Conservation (phyloP, 1,140 invertebrate species). For the Heterodera carotae region DNA sequence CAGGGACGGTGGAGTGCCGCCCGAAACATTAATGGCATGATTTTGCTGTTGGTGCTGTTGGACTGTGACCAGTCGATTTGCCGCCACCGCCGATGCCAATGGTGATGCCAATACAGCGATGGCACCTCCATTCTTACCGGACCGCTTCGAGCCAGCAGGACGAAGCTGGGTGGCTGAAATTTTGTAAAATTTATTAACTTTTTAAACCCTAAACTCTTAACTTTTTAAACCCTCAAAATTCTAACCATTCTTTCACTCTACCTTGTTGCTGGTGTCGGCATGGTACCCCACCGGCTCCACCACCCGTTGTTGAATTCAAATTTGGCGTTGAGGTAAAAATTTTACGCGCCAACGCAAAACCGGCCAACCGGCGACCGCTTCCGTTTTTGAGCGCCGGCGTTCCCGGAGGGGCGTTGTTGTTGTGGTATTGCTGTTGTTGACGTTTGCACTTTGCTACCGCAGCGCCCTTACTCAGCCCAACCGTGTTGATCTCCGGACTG, state of each 20-base stretch:
- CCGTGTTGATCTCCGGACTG: constrained; percentile 59
- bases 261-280: constrained; percentile 2
- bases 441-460: constrained; percentile 27
- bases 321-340: constrained; percentile 37
- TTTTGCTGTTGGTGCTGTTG: not conserved
- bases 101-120: not conserved
- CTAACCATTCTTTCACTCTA: not conserved
- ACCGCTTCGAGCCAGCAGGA: not conserved
- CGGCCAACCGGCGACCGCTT: not conserved
- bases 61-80: not conserved
- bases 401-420: not conserved
- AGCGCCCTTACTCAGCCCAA: constrained; percentile 38
- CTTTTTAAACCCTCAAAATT: too few relatives aligned
- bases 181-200: too few relatives aligned
- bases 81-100: not conserved
- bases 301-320: constrained; percentile 24
- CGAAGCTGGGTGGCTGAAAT: not conserved
- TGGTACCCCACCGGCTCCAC: not conserved
- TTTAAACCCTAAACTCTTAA: too few relatives aligned
- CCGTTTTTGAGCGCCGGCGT: not conserved
- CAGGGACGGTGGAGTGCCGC: not conserved
- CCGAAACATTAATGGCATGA: not conserved
- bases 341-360: constrained; percentile 30
- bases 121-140: not conserved
- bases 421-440: constrained; percentile 3